Evolutionary conservation across 2,888 invertebrate genomes (phyloP).

Genomic region (Leucozona laternaria): DNA sequence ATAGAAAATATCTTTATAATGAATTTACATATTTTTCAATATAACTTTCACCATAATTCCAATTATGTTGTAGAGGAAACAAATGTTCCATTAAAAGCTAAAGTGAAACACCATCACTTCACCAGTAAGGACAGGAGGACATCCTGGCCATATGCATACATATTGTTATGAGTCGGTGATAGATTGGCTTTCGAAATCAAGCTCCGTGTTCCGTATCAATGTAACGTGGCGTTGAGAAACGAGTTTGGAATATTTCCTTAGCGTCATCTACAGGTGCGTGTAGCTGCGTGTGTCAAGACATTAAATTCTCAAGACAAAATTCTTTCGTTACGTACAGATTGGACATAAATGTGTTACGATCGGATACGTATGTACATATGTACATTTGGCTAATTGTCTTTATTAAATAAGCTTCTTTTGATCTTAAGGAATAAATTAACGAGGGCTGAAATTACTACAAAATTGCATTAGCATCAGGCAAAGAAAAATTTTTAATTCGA

Average conservation of each 20-base stretch:
- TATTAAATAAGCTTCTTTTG: too few species aligned
- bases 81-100: slow-evolving; percentile 99
- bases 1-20: slow-evolving; percentile 33
- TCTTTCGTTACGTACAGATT: too few species aligned
- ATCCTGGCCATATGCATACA: slow-evolving; percentile 98
- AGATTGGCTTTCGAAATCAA: slow-evolving; percentile 99
- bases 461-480: too few species aligned
- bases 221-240: slow-evolving; percentile 99
- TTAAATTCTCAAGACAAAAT: too few species aligned
- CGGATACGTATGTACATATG: too few species aligned
- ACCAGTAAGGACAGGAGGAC: slow-evolving; percentile 98
- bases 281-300: too few species aligned
- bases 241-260: slow-evolving; percentile 96
- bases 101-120: slow-evolving; percentile 98
- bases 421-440: too few species aligned
- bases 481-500: not conserved
- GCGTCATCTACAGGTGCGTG: slow-evolving; percentile 98
- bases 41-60: not conserved
- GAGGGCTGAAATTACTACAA: too few species aligned
- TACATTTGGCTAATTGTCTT: too few species aligned
- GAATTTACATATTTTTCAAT: slow-evolving; percentile 14
- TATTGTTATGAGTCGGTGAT: slow-evolving; percentile 99
- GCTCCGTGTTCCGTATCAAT: slow-evolving; percentile 99
- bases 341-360: too few species aligned
- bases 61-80: slow-evolving; percentile 94